Evolutionary conservation across 2,797 vertebrate species (phyloP).

Genomic region (Helarctos malayanus): DNA sequence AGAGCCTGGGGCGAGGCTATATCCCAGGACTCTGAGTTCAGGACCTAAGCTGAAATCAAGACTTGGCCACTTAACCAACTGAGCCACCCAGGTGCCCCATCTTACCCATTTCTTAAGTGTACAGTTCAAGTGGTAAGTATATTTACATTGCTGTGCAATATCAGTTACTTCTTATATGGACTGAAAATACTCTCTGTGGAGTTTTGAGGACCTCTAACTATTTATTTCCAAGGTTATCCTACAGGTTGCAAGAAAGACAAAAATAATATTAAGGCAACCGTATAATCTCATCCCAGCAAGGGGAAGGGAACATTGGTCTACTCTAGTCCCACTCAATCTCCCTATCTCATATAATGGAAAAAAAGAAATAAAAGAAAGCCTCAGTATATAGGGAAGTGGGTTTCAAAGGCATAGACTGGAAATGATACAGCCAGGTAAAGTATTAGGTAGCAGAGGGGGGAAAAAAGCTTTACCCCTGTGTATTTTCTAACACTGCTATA

Average conservation of each 20-base stretch:
- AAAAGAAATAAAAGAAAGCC: background rate
- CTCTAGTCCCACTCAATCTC: background rate
- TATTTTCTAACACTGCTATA: background rate
- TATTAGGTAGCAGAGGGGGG: background rate
- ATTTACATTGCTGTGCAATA: slow-evolving; percentile 27
- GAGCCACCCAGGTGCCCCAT: background rate
- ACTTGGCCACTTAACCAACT: background rate
- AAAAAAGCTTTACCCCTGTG: background rate
- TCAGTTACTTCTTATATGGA: background rate
- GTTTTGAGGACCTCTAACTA: slow-evolving; percentile 4
- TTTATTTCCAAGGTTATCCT: slow-evolving; percentile 46
- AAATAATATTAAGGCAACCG: background rate
- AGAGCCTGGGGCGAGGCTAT: background rate
- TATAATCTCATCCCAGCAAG: slow-evolving; percentile 40
- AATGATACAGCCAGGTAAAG: slow-evolving; percentile 17
- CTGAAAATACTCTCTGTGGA: slow-evolving; percentile 41
- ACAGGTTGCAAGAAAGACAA: slow-evolving; percentile 46
- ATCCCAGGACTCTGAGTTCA: background rate
- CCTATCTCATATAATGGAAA: background rate
- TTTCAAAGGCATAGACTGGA: slow-evolving; percentile 28
- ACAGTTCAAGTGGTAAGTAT: slow-evolving; percentile 20
- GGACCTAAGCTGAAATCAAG: background rate
- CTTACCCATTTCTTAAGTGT: slow-evolving; percentile 37
- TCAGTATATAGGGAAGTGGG: background rate
- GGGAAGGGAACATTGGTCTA: background rate